Evolutionary conservation across 30 jellyfish, hydroid and myxozoan genomes (phyloP).

Genomic region (Catostylus mosaicus): DNA sequence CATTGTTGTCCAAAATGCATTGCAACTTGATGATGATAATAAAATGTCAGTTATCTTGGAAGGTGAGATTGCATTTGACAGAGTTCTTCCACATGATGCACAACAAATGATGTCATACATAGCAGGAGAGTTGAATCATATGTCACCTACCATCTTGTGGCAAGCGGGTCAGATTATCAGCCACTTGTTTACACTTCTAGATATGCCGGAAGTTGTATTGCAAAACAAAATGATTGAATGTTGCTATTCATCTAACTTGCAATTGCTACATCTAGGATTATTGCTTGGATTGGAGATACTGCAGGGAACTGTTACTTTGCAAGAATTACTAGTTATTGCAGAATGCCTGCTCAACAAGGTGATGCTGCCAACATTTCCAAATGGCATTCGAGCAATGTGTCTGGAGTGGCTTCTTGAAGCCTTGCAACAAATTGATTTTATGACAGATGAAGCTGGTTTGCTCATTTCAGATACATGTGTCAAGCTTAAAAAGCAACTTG

Average conservation of each 20-base stretch:
- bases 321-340: conserved; percentile 27
- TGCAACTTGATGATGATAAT: conserved; percentile 1
- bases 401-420: conserved; percentile 54
- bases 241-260: conserved; percentile 41
- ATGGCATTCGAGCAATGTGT: conserved; percentile 37
- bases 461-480: neutral
- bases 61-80: neutral
- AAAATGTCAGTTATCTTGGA: neutral
- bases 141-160: conserved; percentile 39
- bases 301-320: conserved; percentile 8
- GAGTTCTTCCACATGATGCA: conserved; percentile 2
- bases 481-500: neutral
- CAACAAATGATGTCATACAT: conserved; percentile 52
- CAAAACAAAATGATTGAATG: conserved; percentile 50
- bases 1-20: conserved; percentile 12
- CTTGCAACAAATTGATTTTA: conserved; percentile 9
- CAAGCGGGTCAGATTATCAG: conserved; percentile 38
- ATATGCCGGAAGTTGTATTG: conserved; percentile 42
- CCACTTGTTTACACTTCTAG: conserved; percentile 10
- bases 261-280: conserved; percentile 41
- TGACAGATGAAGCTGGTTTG: neutral
- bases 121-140: conserved; percentile 45
- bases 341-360: conserved; percentile 17
- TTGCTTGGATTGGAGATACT: conserved; percentile 25
- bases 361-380: conserved; percentile 42